Conservation (phyloP, 2,113 vertebrate genomes). For the Panurus biarmicus region DNA sequence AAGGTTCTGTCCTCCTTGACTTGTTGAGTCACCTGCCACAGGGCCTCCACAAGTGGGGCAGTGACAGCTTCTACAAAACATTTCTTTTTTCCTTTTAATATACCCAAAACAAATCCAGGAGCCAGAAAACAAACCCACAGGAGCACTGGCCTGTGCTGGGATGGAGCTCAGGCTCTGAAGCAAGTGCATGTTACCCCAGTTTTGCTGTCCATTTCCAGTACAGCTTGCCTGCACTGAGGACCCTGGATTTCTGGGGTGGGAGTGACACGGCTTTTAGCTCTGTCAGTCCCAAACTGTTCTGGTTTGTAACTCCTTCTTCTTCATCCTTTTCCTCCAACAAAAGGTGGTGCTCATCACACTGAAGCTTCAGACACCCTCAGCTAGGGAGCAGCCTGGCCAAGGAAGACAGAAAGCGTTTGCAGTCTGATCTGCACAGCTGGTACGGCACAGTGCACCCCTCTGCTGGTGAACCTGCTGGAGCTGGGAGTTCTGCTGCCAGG, state of each 20-base stretch:
- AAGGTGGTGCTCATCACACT: neutral
- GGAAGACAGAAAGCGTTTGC: neutral
- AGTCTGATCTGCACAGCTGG: neutral
- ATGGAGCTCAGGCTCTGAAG: neutral
- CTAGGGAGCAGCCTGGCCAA: neutral
- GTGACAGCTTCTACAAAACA: neutral
- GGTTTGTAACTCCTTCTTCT: neutral
- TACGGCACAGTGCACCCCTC: neutral
- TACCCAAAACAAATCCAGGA: neutral
- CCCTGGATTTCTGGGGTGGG: neutral
- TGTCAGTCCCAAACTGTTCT: neutral
- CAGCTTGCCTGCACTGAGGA: neutral
- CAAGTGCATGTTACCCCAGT: fast-evolving
- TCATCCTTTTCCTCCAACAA: neutral
- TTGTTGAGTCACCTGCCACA: fast-evolving
- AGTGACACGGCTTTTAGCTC: neutral
- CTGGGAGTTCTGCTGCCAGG: neutral
- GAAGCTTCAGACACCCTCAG: neutral
- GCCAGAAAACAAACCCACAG: neutral
- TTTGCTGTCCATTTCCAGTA: neutral
- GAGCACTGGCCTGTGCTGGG: neutral
- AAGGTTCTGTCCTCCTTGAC: neutral
- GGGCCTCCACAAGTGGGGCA: neutral
- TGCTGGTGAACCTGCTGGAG: neutral
- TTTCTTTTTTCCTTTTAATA: neutral